A percentile compares a stretch with the other conserved stretches of the same genome.
phyloP scores from a whole-genome alignment of 2,113 vertebrate genomes.

The Rattus rattus region DNA sequence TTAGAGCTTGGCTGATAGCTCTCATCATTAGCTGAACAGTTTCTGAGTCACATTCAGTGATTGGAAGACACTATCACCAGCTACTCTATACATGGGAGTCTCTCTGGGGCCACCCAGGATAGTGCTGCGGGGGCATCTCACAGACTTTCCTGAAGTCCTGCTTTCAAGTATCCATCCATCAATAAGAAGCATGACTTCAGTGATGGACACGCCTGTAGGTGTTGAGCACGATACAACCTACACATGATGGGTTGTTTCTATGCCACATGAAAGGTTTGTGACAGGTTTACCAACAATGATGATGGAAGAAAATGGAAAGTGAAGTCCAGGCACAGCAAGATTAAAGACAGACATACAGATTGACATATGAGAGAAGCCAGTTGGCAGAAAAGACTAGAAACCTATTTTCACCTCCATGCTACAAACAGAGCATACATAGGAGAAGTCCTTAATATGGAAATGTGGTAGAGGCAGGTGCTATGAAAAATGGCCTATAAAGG shows the following conservation, averaged over 20 bases:
- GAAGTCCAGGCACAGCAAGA: background rate
- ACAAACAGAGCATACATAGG: background rate
- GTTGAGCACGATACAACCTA: fast-evolving
- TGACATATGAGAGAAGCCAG: background rate
- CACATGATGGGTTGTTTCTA: fast-evolving
- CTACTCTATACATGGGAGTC: no score
- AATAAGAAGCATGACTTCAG: background rate
- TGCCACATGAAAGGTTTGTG: fast-evolving
- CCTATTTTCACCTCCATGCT: background rate
- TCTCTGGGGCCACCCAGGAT: background rate
- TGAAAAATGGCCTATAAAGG: background rate
- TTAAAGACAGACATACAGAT: background rate
- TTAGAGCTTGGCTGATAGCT: fast-evolving
- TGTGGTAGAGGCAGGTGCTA: background rate
- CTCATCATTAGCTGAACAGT: fast-evolving
- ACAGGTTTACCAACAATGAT: background rate
- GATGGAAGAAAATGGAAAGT: background rate
- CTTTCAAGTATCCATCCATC: fast-evolving
- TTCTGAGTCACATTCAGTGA: fast-evolving
- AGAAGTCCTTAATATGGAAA: background rate
- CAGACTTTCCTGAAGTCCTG: fast-evolving
- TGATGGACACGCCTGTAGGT: fast-evolving
- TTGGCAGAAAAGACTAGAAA: background rate
- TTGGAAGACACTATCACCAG: fast-evolving
- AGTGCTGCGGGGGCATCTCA: background rate